Evolutionary conservation across 2,113 vertebrate species (phyloP), one percentile per base, ranked within the genome.

Genomic region (Lycocorax pyrrhopterus): DNA sequence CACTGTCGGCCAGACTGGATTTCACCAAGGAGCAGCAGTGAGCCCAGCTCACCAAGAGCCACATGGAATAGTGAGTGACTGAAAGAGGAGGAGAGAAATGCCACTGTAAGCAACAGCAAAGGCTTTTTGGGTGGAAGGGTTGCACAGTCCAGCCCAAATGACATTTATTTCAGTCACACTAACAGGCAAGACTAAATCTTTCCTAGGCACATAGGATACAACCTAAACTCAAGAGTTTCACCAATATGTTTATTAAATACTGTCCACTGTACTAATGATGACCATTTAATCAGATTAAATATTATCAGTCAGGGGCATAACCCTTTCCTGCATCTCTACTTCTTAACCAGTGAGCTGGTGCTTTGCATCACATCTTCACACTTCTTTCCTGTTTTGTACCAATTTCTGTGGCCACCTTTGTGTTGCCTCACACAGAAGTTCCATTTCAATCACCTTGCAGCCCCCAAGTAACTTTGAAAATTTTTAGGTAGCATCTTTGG

Each of bases 21-120:
- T 99, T 99, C 44, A 99, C 99, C 33, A 98, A 95, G 73, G 99
- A 99, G 77, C 99, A 99, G 97, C 99, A 99, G 97, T 99, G 99
- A 73, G 99, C 98, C 99, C 99, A 99, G 85, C 99, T 99, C 96
- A 99, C 99, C 97, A 99, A 95, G 46, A 99, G 98, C 99, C 99
- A 99, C 99, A 99, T 99, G 89, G 99, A 99, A 97, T 99, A 99
- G 98, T 99, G 99, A 41, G 99, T 99, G 97, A 99, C 99, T 99
- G 96, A 22, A 95, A 87, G 49, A 67, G 90, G 94, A 84, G 33
- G 10, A 58, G 39, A 51, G 49, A 91, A 93, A 69, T 25, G 47
- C 49, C 5, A 13, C 23, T 52, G 19, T 67, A 44, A 93, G 41
- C 32, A 86, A 6, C 30, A n/a, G 53, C 53, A 60, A 3, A 59